Evolutionary conservation across 2,797 vertebrate genomes (phyloP), one percentile per base, ranked within the genome.

Genomic region (Tragelaphus oryx): DNA sequence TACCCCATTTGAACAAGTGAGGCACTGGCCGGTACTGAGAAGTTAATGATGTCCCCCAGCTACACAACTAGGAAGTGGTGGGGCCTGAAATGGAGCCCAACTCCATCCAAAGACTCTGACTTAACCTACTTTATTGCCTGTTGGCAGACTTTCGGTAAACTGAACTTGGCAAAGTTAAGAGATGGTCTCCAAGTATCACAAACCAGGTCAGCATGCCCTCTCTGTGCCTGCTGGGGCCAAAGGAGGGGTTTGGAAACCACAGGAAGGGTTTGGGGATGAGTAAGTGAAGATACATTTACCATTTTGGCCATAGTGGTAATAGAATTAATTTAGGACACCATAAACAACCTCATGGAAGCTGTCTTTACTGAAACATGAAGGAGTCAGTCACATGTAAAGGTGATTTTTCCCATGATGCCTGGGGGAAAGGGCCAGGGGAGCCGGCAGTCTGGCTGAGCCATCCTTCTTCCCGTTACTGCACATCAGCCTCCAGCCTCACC

Each of bases 301-400:
- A 41, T 30, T 33, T 44, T 78, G 48, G 9, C 37, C 54, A 44
- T 30, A 33, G 4, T 54, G 86, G 65, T 90, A 68, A 86, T 44
- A n/a, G 41, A 80, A 84, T 81, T 84, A 54, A 87, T 93, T 94
- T 87, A 81, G 74, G 71, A 94, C 93, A 44, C 33, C 50, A 44
- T 71, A 93, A 87, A 79, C 62, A 82, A 54, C 52, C 18, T 76
- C 50, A 12, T 1, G 9, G 75, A 65, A 28, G 5, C 55, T 79
- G 41, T 55, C 24, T 60, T 94, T 95, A 54, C 12, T 75, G 57
- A 68, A 91, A 86, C n/a, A 37, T 37, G 59, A 83, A 84, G 88
- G 33, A 91, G 37, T 24, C 17, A 48, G 28, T 50, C 24, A 28
- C 11, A 5, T 10, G 16, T 85, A 74, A 90, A 75, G 79, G 18